Conservation (phyloP, 2,888 invertebrate genomes). For the Philereme vetulata region DNA sequence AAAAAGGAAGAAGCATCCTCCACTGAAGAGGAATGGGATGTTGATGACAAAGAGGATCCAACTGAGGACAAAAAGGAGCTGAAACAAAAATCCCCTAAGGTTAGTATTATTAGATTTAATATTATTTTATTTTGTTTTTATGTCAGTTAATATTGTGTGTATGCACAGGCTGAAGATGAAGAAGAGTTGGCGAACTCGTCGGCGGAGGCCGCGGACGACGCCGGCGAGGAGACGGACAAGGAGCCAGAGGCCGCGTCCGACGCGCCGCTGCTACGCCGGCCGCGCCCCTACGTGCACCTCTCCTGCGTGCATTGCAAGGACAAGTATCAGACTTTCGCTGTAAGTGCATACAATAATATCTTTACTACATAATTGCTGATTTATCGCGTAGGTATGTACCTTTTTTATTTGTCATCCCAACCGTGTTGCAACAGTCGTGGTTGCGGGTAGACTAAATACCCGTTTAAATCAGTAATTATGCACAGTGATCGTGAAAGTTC, state of each 20-base stretch:
- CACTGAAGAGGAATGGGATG: constrained; percentile 80
- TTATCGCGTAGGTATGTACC: too few species aligned
- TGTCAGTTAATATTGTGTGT: not conserved
- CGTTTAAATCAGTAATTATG: too few species aligned
- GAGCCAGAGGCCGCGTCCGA: constrained; percentile 81
- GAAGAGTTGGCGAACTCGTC: constrained; percentile 66
- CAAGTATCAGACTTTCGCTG: constrained; percentile 89
- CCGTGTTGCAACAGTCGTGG: too few species aligned
- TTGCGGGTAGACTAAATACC: too few species aligned
- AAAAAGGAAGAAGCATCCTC: constrained; percentile 79
- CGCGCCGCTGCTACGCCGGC: constrained; percentile 80
- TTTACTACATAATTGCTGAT: too few species aligned
- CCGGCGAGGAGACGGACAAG: constrained; percentile 81
- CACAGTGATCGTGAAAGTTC: too few species aligned
- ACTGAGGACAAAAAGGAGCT: constrained; percentile 71
- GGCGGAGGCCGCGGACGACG: constrained; percentile 75
- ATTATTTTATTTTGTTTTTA: too few species aligned
- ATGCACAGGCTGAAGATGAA: constrained; percentile 10
- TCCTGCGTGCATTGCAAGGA: constrained; percentile 91
- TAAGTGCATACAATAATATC: constrained; percentile 47
- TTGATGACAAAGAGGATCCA: constrained; percentile 73
- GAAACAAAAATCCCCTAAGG: constrained; percentile 73
- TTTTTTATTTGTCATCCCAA: too few species aligned
- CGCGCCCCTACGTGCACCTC: constrained; percentile 86
- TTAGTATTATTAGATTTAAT: constrained; percentile 31